These are phyloP conservation scores for Chiloscyllium punctatum DNA, from an alignment of 2,797 vertebrate genomes.

Conservation along the genomic window DNA sequence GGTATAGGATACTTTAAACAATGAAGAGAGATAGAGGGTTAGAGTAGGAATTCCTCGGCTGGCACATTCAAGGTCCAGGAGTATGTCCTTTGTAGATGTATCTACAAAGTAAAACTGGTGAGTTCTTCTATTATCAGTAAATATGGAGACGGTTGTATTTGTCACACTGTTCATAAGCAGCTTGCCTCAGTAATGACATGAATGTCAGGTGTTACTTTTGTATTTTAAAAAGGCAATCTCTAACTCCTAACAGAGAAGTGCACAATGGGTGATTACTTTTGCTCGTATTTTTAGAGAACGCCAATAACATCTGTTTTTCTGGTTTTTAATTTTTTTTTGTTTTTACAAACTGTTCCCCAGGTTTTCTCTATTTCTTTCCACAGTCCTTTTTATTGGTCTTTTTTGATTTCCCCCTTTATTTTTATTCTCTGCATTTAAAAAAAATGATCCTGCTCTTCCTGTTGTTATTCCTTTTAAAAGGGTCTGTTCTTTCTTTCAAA, in stretches of 20 bases:
- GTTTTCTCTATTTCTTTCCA: not conserved
- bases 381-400: not conserved
- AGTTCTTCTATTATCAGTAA: not conserved
- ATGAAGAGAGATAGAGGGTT: not conserved
- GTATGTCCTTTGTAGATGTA: too few species aligned
- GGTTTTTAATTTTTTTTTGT: not conserved
- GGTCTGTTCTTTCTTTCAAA: not conserved
- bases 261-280: not conserved
- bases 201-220: not conserved
- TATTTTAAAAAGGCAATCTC: not conserved
- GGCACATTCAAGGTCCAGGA: not conserved
- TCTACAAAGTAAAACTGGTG: not conserved
- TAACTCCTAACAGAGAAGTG: not conserved
- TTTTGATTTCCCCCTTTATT: not conserved
- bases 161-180: not conserved
- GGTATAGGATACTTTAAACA: not conserved
- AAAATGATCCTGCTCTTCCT: not conserved
- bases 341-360: not conserved
- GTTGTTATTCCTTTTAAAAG: not conserved
- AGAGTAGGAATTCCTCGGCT: not conserved
- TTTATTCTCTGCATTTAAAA: not conserved
- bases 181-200: not conserved
- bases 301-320: not conserved
- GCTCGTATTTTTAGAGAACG: not conserved
- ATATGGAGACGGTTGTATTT: not conserved